Evolutionary conservation across 1,140 invertebrate species (phyloP).

Genomic region (Myzus persicae): DNA sequence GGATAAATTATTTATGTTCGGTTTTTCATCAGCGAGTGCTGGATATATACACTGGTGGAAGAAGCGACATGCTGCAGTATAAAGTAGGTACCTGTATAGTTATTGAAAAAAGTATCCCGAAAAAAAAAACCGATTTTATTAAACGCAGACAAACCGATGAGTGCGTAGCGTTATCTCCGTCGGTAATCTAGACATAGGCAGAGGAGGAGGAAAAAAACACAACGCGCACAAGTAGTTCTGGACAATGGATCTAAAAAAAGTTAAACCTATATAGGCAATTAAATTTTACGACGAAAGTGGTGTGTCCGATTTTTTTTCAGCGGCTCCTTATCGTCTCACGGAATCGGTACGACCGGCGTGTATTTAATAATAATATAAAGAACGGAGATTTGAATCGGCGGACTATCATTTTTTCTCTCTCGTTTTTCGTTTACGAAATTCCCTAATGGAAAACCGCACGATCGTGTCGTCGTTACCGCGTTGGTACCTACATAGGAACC

Average conservation of each 20-base stretch:
- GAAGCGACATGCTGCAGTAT: background rate
- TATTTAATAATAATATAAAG: constrained; percentile 54
- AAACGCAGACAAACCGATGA: constrained; percentile 55
- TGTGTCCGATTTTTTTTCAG: constrained; percentile 49
- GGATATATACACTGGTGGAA: background rate
- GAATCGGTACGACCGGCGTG: constrained; percentile 21
- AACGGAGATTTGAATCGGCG: constrained; percentile 46
- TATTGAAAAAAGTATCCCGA: constrained; percentile 48
- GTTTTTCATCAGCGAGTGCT: background rate
- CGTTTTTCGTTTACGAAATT: constrained; percentile 35
- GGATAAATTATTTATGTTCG: constrained; percentile 51
- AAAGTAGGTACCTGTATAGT: background rate
- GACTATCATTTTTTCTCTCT: constrained; percentile 43
- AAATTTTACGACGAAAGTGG: constrained; percentile 58
- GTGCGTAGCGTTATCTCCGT: constrained; percentile 23
- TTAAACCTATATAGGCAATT: constrained; percentile 53
- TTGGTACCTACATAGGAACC: background rate
- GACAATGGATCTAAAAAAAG: constrained; percentile 46
- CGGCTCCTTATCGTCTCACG: constrained; percentile 47
- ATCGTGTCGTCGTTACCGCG: background rate
- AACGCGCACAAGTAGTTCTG: background rate
- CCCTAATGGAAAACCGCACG: constrained; percentile 18
- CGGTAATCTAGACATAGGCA: constrained; percentile 32
- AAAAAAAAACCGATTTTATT: constrained; percentile 49
- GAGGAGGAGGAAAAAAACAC: background rate